Conservation (phyloP, 2,113 vertebrate species). For the Phasianus colchicus region DNA sequence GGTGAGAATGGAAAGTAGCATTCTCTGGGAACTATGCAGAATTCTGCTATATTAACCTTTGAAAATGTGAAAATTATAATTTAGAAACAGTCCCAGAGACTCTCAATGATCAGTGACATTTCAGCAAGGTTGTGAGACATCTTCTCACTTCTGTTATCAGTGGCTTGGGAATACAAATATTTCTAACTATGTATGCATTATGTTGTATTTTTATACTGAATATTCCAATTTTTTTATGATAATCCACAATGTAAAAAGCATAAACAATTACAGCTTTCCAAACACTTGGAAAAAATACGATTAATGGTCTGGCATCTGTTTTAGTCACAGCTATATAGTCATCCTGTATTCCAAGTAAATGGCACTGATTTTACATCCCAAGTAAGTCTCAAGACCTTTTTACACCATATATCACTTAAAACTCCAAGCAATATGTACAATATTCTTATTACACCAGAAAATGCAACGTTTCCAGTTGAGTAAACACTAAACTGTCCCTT, state of each 20-base stretch:
- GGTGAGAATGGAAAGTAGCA: neutral
- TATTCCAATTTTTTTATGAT: neutral
- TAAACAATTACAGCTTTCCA: neutral
- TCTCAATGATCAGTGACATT: neutral
- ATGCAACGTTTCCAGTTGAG: neutral
- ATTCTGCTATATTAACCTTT: neutral
- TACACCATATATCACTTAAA: neutral
- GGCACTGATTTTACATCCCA: neutral
- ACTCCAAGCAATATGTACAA: neutral
- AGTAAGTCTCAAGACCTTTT: neutral
- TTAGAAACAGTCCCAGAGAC: neutral
- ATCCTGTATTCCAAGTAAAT: neutral
- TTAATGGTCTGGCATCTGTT: neutral
- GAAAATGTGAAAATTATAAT: neutral
- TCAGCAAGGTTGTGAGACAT: neutral
- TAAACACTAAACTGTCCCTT: neutral
- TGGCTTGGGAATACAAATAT: neutral
- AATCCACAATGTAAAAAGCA: neutral
- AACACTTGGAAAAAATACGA: neutral
- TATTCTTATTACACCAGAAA: neutral
- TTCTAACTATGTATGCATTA: neutral
- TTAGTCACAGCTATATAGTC: neutral
- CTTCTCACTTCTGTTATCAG: neutral
- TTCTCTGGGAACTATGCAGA: neutral
- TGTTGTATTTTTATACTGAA: neutral